Evolutionary conservation across 2,888 invertebrate species (phyloP), one percentile per base, ranked within the genome.

Genomic region (Drosophila buzzatii): DNA sequence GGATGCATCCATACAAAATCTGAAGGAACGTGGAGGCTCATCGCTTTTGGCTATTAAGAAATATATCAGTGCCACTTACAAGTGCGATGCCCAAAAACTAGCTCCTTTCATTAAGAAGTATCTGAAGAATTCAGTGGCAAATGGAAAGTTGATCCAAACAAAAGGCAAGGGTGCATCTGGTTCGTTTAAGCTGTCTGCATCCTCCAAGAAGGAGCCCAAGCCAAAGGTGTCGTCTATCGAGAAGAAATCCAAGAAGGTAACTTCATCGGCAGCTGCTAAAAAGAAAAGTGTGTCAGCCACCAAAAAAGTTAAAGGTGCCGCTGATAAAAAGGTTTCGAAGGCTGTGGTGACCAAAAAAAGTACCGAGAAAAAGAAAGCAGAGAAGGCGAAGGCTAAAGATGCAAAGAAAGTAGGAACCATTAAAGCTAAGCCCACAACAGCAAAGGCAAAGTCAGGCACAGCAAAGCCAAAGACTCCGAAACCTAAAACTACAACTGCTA

Each of bases 71-170:
- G 72, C 82, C 52, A 79, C 82, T 47, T 82, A 82, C 52, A 79
- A 79, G 35, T 27, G 27, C 27, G 27, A 27, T 27, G 27, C 27
- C 27, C 27, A 27, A 27, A 27, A 27, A 27, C 27, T 79, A 42
- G 75, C 79, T 3, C 94, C 94, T 7, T 95, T 94, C 92, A 95
- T 96, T 83, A 94, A 94, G 77, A 95, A 94, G 72, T 95, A 94
- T 81, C 79, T 95, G 79, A 95, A 70, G 51, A 67, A 62, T 37
- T 94, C 95, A n/a, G 95, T 95, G 31, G 93, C 92, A 4, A 93
- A 93, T 52, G 94, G 94, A 20, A 90, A 91, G 18, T 86, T 95
- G 59, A 75, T 84, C 16, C 85, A 84, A 70, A 79, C 82, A n/a
- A 85, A 83, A 57, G 83, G 84, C n/a, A 80, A 79, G 57, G 84